These are phyloP conservation scores for Abrostola tripartita DNA, from an alignment of 2,888 invertebrate species.

Conservation along the genomic window DNA sequence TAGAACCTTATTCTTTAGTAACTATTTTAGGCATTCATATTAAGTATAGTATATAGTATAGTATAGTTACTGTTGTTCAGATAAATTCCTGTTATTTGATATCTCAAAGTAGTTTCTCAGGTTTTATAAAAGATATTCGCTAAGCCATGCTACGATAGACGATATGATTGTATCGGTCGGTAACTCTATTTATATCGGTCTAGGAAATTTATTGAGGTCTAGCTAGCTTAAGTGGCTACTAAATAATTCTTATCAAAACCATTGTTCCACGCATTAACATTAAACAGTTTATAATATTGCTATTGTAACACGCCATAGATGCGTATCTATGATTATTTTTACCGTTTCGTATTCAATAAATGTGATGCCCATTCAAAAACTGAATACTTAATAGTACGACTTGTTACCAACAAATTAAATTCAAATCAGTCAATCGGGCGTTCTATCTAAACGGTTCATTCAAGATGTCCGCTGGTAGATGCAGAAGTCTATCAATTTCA, in stretches of 20 bases:
- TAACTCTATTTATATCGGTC: conserved; percentile 46
- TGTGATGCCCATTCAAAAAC: conserved; percentile 3
- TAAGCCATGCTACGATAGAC: conserved; percentile 38
- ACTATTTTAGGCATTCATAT: too few species aligned
- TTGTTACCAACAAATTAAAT: conserved; percentile 58
- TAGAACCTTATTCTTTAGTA: too few species aligned
- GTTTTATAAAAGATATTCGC: conserved; percentile 28
- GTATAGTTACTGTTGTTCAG: background rate
- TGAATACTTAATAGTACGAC: conserved; percentile 9
- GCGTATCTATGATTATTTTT: conserved; percentile 40
- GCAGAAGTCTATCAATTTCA: conserved; percentile 76
- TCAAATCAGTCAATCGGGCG: conserved; percentile 65
- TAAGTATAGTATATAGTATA: too few species aligned
- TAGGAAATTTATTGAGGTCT: conserved; percentile 46
- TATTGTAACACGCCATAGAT: conserved; percentile 42
- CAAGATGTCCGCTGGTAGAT: conserved; percentile 60
- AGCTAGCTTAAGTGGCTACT: conserved; percentile 44
- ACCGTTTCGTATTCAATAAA: conserved; percentile 16
- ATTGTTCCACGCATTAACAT: conserved; percentile 50
- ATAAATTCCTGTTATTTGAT: conserved; percentile 5
- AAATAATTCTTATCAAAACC: conserved; percentile 52
- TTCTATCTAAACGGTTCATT: conserved; percentile 57
- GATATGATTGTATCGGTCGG: conserved; percentile 48
- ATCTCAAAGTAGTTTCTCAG: conserved; percentile 8
- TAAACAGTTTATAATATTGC: conserved; percentile 49